Base-by-base conservation (phyloP, 2,113 vertebrate genomes). In the Egretta garzetta region DNA sequence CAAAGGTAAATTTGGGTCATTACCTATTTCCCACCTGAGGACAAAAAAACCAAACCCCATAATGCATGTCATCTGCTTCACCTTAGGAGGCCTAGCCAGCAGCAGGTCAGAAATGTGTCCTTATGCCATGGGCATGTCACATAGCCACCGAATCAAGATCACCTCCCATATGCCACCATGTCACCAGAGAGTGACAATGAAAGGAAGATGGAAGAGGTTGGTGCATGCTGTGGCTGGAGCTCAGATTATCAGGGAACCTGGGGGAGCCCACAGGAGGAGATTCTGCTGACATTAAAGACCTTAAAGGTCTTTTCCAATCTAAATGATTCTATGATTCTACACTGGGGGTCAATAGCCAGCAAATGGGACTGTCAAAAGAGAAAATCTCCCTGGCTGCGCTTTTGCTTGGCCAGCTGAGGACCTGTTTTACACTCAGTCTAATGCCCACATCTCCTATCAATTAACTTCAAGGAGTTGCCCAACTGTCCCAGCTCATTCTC, bases 91-190 rank as follows among this genome's bases (percentile, higher is more conserved):
- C 76, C 60, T 74, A 87, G 50, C 22, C 64, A 81, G 41, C 3
- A 67, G n/a, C 50, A 63, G 84, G 37, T 55, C 64, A 81, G 76
- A 66, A 70, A 62, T 14, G 1, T 39, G 30, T 60, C 41, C 37
- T n/a, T 58, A 19, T 35, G 23, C 43, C 39, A 21, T 0, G 2
- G 5, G 15, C 5, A 23, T 30, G 32, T 73, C 74, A 63, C 28
- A 41, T 28, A 80, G 33, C 24, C 18, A 49, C 50, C 6, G 1
- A 87, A n/a, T 11, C 16, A 45, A 74, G 37, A 53, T 23, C 12
- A 45, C 17, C 6, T 66, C 12, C 30, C 24, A 3, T 6, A 32
- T 9, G 26, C 27, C n/a, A 70, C 10, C 0, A 0, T 18, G 24
- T 62, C 24, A 60, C 21, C 50, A 32, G 16, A n/a, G 8, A 28